These are phyloP conservation scores for Enteromius thamalakanensis DNA, from an alignment of 2,797 vertebrate genomes.

Conservation along the genomic window DNA sequence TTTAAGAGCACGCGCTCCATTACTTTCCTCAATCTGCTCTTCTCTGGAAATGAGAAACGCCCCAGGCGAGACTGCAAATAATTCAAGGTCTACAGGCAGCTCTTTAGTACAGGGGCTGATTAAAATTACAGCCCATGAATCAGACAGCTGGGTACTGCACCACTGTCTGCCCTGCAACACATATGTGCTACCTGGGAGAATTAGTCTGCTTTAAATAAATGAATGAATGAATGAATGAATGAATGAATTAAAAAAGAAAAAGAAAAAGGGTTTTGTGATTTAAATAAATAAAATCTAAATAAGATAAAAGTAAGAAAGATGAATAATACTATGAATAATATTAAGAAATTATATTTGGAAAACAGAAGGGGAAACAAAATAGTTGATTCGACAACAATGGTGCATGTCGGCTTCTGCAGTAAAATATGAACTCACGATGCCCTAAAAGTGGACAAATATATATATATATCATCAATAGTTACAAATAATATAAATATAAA, in stretches of 20 bases:
- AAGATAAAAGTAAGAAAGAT: no score
- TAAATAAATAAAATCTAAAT: no score
- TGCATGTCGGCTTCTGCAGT: no score
- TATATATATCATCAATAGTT: no score
- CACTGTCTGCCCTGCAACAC: constrained; percentile 61
- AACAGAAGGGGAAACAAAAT: no score
- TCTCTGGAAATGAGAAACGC: constrained; percentile 74
- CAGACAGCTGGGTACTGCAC: constrained; percentile 64
- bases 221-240: not conserved
- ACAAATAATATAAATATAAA: no score
- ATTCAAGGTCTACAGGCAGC: constrained; percentile 76
- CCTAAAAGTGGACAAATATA: no score
- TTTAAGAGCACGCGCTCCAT: constrained; percentile 66
- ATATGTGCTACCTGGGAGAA: constrained; percentile 6
- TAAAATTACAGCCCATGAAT: constrained; percentile 77
- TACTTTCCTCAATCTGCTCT: constrained; percentile 63
- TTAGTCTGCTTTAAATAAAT: not conserved
- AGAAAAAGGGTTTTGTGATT: not conserved
- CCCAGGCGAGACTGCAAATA: constrained; percentile 71
- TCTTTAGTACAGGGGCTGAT: constrained; percentile 78
- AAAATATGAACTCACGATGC: no score
- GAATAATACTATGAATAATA: no score
- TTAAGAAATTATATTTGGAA: no score
- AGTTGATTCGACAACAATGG: no score
- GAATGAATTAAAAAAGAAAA: no score